These are phyloP conservation scores for Sprattus sprattus DNA, from an alignment of 2,113 vertebrate species.

Conservation along the genomic window DNA sequence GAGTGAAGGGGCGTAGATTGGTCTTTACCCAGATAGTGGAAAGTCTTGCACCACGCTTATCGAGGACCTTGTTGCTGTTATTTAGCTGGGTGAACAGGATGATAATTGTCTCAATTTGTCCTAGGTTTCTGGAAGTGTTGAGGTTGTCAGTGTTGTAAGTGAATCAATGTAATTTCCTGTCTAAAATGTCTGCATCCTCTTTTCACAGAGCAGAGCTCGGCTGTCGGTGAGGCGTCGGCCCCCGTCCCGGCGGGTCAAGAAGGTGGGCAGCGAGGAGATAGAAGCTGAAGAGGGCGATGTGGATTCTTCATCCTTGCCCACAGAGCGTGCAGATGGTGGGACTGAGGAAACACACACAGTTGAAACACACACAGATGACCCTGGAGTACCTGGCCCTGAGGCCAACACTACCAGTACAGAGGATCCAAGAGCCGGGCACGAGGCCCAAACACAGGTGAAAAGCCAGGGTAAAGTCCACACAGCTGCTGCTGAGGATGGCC, in stretches of 20 bases:
- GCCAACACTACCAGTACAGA: neutral
- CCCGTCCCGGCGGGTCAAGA: constrained; percentile 65
- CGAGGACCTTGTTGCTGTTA: too few species aligned
- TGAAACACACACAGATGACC: neutral
- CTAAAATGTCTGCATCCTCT: too few species aligned
- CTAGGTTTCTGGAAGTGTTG: too few species aligned
- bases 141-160: neutral
- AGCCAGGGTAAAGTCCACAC: neutral
- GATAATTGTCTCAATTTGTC: too few species aligned
- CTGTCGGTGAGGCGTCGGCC: constrained; percentile 69
- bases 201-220: constrained; percentile 61
- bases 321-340: neutral
- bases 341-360: neutral
- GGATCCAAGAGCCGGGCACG: neutral
- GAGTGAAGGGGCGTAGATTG: neutral
- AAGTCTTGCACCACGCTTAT: too few species aligned
- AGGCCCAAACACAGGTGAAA: neutral
- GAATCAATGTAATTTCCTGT: too few species aligned
- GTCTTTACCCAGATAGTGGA: too few species aligned
- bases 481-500: neutral
- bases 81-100: too few species aligned
- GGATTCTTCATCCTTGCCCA: neutral
- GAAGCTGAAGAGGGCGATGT: constrained; percentile 10
- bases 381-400: neutral
- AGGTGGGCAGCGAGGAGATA: constrained; percentile 58